Conservation (phyloP, 2,113 vertebrate genomes). For the Sinocyclocheilus maitianheensis region DNA sequence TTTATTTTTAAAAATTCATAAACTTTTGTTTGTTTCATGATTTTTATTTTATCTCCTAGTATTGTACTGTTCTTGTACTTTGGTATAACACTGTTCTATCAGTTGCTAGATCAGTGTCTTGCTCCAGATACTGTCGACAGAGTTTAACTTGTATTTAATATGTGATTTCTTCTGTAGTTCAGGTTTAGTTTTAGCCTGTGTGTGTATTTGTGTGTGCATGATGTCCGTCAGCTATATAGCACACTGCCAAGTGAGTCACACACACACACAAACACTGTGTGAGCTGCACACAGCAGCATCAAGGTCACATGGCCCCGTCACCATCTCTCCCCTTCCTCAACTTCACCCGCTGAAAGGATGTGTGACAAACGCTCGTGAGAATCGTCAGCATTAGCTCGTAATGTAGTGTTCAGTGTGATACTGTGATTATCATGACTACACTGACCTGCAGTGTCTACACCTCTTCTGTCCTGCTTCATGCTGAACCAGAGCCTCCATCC, state of each 20-base stretch:
- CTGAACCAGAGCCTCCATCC: neutral
- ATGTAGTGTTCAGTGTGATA: slow-evolving; percentile 10
- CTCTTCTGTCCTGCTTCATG: neutral
- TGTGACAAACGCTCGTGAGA: slow-evolving; percentile 2
- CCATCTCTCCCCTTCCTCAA: neutral
- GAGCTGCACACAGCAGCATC: too few relatives aligned
- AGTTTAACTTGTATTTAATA: neutral
- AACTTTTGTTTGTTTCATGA: too few relatives aligned
- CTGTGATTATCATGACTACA: neutral
- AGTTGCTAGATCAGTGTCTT: neutral
- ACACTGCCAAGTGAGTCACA: too few relatives aligned
- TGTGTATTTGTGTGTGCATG: too few relatives aligned
- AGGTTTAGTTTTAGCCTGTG: too few relatives aligned
- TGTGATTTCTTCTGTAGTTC: too few relatives aligned
- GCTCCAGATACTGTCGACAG: neutral
- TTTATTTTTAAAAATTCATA: too few relatives aligned
- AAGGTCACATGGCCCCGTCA: too few relatives aligned
- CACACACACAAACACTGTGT: neutral
- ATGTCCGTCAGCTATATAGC: too few relatives aligned
- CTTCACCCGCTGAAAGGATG: neutral
- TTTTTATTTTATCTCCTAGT: too few relatives aligned
- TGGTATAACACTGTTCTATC: neutral
- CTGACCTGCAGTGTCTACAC: slow-evolving; percentile 42
- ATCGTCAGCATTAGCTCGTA: neutral
- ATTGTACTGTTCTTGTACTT: too few relatives aligned